Evolutionary conservation across 1,140 invertebrate genomes (phyloP).

Genomic region (Cotesia vestalis): DNA sequence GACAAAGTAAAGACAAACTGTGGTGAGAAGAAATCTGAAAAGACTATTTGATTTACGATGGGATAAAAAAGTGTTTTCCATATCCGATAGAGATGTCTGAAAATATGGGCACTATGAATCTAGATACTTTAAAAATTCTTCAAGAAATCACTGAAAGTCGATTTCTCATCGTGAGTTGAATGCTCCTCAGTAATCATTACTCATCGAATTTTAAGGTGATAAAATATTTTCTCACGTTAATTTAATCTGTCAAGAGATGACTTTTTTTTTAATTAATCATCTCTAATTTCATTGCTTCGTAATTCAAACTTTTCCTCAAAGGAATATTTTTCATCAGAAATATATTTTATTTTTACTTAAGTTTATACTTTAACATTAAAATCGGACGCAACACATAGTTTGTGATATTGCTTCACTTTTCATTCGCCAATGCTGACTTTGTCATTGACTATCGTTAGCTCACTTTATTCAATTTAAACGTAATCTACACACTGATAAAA

Average conservation of each 20-base stretch:
- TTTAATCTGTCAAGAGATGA: background rate
- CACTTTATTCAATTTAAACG: too few species aligned
- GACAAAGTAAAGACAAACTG: background rate
- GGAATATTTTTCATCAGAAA: too few species aligned
- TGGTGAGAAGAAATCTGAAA: conserved; percentile 15
- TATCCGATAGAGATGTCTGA: conserved; percentile 28
- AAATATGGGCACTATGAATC: conserved; percentile 19
- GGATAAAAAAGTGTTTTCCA: conserved; percentile 35
- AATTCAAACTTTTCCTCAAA: too few species aligned
- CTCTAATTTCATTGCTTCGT: too few species aligned
- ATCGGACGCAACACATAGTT: too few species aligned
- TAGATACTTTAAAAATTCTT: conserved; percentile 23
- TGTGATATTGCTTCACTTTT: too few species aligned
- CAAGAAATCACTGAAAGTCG: conserved; percentile 20
- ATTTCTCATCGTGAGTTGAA: conserved; percentile 30
- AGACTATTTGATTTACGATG: conserved; percentile 37
- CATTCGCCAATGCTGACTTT: too few species aligned
- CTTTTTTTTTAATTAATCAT: too few species aligned
- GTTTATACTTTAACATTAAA: too few species aligned
- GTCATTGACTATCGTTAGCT: too few species aligned
- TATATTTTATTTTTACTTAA: too few species aligned
- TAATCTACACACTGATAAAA: too few species aligned
- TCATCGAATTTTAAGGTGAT: conserved; percentile 26
- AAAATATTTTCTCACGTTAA: background rate
- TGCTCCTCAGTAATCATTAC: conserved; percentile 29